Conservation (phyloP, 64 coral and sea anemone genomes). For the Exaiptasia diaphana region DNA sequence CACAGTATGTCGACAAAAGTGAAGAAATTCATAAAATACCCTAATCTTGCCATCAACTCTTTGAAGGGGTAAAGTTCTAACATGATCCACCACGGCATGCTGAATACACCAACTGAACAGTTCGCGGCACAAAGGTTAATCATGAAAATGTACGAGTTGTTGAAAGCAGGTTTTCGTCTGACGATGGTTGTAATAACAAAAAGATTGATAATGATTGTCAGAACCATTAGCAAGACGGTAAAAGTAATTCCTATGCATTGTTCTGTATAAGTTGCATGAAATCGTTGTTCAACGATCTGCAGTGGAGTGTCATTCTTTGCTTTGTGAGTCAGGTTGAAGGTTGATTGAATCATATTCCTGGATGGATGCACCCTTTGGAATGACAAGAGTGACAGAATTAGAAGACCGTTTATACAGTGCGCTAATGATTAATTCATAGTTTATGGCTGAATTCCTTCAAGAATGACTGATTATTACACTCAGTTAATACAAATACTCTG, state of each 20-base stretch:
- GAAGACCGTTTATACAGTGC: too few relatives aligned
- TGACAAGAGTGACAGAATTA: too few relatives aligned
- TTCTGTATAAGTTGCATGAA: neutral
- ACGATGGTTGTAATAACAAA: neutral
- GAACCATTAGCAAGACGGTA: neutral
- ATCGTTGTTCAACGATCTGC: too few relatives aligned
- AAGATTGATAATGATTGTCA: neutral
- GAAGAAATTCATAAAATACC: neutral
- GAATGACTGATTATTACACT: too few relatives aligned
- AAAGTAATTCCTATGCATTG: slow-evolving; percentile 2
- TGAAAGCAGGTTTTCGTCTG: neutral
- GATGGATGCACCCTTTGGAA: too few relatives aligned
- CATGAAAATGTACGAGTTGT: neutral
- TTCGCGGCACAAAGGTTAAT: neutral
- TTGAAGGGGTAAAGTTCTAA: neutral
- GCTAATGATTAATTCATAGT: too few relatives aligned
- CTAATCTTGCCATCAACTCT: too few relatives aligned
- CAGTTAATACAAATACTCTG: too few relatives aligned
- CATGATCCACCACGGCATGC: slow-evolving; percentile 8
- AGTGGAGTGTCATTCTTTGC: too few relatives aligned
- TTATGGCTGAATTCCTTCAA: too few relatives aligned
- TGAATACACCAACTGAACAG: neutral
- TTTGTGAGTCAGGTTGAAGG: too few relatives aligned
- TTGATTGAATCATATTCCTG: too few relatives aligned
- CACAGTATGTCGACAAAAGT: neutral